A percentile compares a stretch with the other conserved stretches of the same genome.
Evolutionary conservation across 2,888 invertebrate genomes (phyloP).

Genomic region (Aelia acuminata): DNA sequence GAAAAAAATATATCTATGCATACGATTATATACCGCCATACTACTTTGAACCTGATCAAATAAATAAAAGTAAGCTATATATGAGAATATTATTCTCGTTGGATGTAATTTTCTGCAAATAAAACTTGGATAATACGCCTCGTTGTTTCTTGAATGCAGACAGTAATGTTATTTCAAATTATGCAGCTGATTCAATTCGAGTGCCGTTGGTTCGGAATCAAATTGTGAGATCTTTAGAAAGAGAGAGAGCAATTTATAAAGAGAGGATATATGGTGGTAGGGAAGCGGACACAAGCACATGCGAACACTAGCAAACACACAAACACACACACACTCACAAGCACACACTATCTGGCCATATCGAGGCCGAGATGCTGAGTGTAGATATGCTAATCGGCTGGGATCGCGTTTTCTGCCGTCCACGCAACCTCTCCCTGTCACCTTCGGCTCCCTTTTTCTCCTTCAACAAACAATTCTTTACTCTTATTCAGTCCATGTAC

Average conservation of each 20-base stretch:
- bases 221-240: conserved; percentile 31
- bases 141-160: not conserved
- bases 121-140: not conserved
- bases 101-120: not conserved
- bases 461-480: conserved; percentile 20
- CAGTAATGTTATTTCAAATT: conserved; percentile 10
- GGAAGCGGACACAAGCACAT: not conserved
- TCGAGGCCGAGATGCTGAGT: conserved; percentile 5
- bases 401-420: conserved; percentile 46
- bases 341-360: not conserved
- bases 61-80: not conserved
- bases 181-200: conserved; percentile 11
- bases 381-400: conserved; percentile 26
- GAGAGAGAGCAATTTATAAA: conserved; percentile 43
- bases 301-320: not conserved
- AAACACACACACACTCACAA: not conserved
- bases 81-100: not conserved
- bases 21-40: no score
- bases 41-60: no score
- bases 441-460: conserved; percentile 33
- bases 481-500: not conserved
- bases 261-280: conserved; percentile 12
- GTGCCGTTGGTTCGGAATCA: not conserved
- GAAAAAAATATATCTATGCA: no score
- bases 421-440: not conserved